Base-by-base conservation (phyloP, 2,888 invertebrate genomes). In the Diarsia mendica region DNA sequence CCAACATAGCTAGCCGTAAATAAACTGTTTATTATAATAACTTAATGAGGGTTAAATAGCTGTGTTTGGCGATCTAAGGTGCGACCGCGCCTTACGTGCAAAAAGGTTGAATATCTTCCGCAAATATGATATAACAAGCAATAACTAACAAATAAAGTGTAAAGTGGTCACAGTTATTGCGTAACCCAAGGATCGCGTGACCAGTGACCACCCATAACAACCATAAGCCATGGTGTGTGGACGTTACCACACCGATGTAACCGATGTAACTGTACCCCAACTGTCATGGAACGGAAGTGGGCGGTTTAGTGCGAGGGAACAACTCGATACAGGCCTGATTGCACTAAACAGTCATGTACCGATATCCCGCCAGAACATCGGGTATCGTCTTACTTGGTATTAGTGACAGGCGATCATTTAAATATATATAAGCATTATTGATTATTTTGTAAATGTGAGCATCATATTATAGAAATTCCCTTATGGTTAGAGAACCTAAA, bases 241-340 rank as follows among this genome's bases (percentile, higher is more conserved):
- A 71, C 72, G 69, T 87, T 68, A 81, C 75, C 67, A 28, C 75
- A 72, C 60, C 61, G 33, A 66, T 80, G 83, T 84, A 86, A 72
- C 60, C 61, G 33, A 66, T 80, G 83, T 84, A 86, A 87, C 79
- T 70, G 82, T 82, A 84, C 66, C 67, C 84, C 81, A 79, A 84
- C 80, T 85, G 85, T 72, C 76, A 77, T 70, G 67, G 61, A 58
- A 49, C 88, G 87, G 87, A 87, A 85, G 85, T 87, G 88, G 88
- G 88, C 87, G 87, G 77, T 75, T 74, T 81, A 69, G n/a, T 23
- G 63, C 51, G 60, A 70, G 72, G 72, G 82, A 69, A 74, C 61
- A 61, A 73, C 51, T 68, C 13, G 72, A 71, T 44, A 72, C 85
- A 64, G 49, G 51, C 48, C 67, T 74, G 67, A 75, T 55, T 13